phyloP scores from a whole-genome alignment of 2,888 invertebrate species.

The Euplexia lucipara region DNA sequence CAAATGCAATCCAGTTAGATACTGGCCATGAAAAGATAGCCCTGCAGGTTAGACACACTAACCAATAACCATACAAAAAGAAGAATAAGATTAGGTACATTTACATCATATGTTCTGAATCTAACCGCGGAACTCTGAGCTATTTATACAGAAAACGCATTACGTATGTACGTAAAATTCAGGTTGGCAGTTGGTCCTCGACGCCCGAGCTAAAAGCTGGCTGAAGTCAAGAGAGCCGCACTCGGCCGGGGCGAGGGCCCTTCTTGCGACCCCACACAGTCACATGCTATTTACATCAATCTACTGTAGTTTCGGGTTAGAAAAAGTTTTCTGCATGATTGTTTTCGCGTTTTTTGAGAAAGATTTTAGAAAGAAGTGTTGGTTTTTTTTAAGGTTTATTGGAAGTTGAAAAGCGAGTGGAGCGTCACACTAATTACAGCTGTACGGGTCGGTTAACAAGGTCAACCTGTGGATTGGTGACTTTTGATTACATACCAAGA shows the following conservation, averaged over 20 bases:
- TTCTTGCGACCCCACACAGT: constrained; percentile 56
- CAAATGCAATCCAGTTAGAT: too few species aligned
- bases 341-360: background rate
- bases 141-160: constrained; percentile 53
- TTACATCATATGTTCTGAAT: too few species aligned
- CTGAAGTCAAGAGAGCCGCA: constrained; percentile 57
- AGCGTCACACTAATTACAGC: too few species aligned
- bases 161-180: constrained; percentile 56
- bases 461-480: too few species aligned
- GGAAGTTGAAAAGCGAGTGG: too few species aligned
- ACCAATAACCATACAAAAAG: too few species aligned
- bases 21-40: too few species aligned
- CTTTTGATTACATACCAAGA: too few species aligned
- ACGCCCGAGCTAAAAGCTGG: constrained; percentile 63
- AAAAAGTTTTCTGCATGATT: constrained; percentile 26
- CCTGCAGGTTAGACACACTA: too few species aligned
- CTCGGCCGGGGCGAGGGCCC: constrained; percentile 57
- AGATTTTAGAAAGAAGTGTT: background rate
- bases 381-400: too few species aligned
- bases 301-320: constrained; percentile 45
- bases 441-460: too few species aligned
- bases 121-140: background rate
- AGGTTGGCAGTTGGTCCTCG: constrained; percentile 55
- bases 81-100: too few species aligned
- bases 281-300: constrained; percentile 60